A percentile compares a stretch with the other conserved stretches of the same genome.
Evolutionary conservation across 2,797 vertebrate genomes (phyloP).

Genomic region (Buphagus erythrorhynchus): DNA sequence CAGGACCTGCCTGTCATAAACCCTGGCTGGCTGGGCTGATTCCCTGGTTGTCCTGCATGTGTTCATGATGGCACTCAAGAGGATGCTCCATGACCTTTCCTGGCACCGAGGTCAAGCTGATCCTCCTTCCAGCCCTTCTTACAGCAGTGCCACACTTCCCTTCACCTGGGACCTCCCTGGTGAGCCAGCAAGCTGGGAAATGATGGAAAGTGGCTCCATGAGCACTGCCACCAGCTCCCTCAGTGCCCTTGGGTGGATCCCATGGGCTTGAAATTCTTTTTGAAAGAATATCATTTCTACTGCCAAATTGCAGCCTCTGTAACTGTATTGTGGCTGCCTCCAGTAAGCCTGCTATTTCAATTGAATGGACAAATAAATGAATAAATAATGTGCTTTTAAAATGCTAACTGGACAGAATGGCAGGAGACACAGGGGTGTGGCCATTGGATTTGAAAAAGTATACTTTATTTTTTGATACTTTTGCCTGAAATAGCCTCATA

Average conservation of each 20-base stretch:
- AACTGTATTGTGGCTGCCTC: neutral
- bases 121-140: neutral
- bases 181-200: neutral
- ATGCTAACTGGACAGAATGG: constrained; percentile 1
- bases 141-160: neutral
- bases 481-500: constrained; percentile 61
- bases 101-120: neutral
- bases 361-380: neutral
- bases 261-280: neutral
- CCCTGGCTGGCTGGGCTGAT: neutral
- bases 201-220: neutral
- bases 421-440: neutral
- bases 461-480: constrained; percentile 6
- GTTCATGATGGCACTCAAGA: neutral
- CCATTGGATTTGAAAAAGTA: constrained; percentile 9
- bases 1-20: neutral
- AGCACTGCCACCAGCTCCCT: neutral
- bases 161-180: too few relatives aligned
- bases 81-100: neutral
- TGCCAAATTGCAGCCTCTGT: neutral
- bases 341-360: neutral
- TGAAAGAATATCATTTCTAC: neutral
- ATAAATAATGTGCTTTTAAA: neutral
- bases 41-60: neutral
- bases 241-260: neutral